Percentiles rank a stretch among this genome's conserved stretches.
Conservation (phyloP, 64 coral and sea anemone genomes). For the Astreopora myriophthalma region DNA sequence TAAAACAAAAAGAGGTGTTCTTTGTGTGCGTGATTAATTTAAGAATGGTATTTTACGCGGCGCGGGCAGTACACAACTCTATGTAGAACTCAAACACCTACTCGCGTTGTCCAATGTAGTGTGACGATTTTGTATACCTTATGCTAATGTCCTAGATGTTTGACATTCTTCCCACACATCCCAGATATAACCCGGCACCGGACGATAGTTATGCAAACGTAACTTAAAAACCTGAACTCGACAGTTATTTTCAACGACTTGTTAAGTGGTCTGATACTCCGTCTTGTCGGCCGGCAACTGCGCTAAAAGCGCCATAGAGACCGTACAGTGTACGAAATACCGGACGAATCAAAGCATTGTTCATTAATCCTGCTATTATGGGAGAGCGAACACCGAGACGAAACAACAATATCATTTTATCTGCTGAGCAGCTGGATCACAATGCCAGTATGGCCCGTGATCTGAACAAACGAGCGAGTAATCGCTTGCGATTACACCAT, state of each 20-base stretch:
- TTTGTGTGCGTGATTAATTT: not conserved
- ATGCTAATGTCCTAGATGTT: constrained; percentile 26
- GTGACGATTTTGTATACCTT: constrained; percentile 19
- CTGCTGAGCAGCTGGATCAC: constrained; percentile 72
- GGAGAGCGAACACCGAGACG: constrained; percentile 50
- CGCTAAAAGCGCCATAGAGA: not conserved
- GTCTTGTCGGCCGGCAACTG: not conserved
- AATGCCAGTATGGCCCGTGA: constrained; percentile 85
- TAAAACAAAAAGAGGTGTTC: not conserved
- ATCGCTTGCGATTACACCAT: constrained; percentile 65
- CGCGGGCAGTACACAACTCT: not conserved
- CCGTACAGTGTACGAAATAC: not conserved
- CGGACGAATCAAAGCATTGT: not conserved
- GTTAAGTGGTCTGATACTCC: not conserved
- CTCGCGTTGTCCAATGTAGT: not conserved
- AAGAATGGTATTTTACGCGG: not conserved
- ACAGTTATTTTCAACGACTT: not conserved
- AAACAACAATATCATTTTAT: constrained; percentile 34
- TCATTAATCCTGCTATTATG: constrained; percentile 27
- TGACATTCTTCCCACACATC: constrained; percentile 12
- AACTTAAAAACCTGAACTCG: not conserved
- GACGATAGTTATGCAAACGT: constrained; percentile 50
- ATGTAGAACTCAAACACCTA: not conserved
- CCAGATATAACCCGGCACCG: not conserved
- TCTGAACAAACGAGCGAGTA: constrained; percentile 74